These are phyloP conservation scores for Mythimna loreyi DNA, from an alignment of 2,888 invertebrate genomes.

Conservation along the genomic window DNA sequence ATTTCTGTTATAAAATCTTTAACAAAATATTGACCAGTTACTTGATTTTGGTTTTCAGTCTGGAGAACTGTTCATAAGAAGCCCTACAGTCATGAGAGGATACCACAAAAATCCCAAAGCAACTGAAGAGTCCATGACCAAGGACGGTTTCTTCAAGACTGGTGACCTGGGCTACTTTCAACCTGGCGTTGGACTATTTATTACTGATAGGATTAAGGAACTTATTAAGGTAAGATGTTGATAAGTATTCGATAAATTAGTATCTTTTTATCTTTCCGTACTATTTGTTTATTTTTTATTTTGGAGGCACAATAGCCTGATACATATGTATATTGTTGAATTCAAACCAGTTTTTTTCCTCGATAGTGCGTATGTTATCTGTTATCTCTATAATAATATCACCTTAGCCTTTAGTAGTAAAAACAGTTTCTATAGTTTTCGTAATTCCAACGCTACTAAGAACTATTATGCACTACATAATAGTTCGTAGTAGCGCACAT, in stretches of 20 bases:
- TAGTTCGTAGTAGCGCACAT: no score
- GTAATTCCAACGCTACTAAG: no score
- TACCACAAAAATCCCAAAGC: conserved; percentile 93
- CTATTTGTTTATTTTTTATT: no score
- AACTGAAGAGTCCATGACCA: conserved; percentile 92
- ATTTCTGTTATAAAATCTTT: not conserved
- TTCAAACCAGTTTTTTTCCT: no score
- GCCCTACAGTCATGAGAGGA: conserved; percentile 94
- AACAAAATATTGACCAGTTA: not conserved
- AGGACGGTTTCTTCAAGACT: conserved; percentile 94
- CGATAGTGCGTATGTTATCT: no score
- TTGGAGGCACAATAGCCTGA: no score
- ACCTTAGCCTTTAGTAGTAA: no score
- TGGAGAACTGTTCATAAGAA: conserved; percentile 94
- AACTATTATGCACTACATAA: no score
- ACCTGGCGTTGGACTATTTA: conserved; percentile 92
- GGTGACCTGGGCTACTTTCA: conserved; percentile 94
- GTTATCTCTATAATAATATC: no score
- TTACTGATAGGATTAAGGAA: conserved; percentile 96
- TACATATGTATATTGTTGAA: no score
- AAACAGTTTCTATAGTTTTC: no score
- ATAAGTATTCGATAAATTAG: not conserved
- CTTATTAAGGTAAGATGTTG: conserved; percentile 92
- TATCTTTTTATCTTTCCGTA: no score
- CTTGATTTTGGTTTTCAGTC: conserved; percentile 74